Conservation (phyloP, 2,113 vertebrate species). For the Pollachius pollachius region DNA sequence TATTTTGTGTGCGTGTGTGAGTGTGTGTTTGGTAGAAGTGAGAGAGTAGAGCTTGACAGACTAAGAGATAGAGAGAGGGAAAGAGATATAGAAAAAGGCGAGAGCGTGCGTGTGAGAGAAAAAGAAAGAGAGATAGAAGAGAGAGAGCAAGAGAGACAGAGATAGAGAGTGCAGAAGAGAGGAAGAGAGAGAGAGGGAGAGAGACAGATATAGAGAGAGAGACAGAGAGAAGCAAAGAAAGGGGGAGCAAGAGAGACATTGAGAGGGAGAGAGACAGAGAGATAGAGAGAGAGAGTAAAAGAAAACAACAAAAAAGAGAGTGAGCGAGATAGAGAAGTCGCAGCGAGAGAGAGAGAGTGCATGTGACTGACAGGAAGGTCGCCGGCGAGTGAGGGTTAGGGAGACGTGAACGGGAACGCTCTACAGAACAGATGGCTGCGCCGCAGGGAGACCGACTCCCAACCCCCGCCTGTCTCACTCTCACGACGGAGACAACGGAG, state of each 20-base stretch:
- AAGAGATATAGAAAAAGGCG: not conserved
- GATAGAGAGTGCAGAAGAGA: slow-evolving; percentile 9
- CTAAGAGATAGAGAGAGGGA: slow-evolving; percentile 9
- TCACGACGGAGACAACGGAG: no score
- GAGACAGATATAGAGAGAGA: slow-evolving; percentile 9
- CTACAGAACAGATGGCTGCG: slow-evolving; percentile 55
- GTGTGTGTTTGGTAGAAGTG: not conserved
- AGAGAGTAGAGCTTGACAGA: slow-evolving; percentile 4
- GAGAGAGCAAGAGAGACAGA: not conserved
- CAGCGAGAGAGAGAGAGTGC: not conserved
- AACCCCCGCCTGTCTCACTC: slow-evolving; percentile 22
- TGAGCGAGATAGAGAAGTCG: not conserved
- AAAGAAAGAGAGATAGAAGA: not conserved
- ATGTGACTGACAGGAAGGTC: slow-evolving; percentile 9
- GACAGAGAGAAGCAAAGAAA: not conserved
- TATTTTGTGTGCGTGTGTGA: no score
- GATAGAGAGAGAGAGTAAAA: slow-evolving; percentile 8
- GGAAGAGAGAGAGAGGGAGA: slow-evolving; percentile 3
- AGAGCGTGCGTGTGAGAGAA: not conserved
- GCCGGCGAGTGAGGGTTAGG: slow-evolving; percentile 16
- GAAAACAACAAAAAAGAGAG: not conserved
- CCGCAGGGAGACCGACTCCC: slow-evolving; percentile 56
- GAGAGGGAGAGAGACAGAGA: not conserved
- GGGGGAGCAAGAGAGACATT: not conserved
- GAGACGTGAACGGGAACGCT: slow-evolving; percentile 27